Evolutionary conservation across 2,888 invertebrate genomes (phyloP).

Genomic region (Synergus umbraculus): DNA sequence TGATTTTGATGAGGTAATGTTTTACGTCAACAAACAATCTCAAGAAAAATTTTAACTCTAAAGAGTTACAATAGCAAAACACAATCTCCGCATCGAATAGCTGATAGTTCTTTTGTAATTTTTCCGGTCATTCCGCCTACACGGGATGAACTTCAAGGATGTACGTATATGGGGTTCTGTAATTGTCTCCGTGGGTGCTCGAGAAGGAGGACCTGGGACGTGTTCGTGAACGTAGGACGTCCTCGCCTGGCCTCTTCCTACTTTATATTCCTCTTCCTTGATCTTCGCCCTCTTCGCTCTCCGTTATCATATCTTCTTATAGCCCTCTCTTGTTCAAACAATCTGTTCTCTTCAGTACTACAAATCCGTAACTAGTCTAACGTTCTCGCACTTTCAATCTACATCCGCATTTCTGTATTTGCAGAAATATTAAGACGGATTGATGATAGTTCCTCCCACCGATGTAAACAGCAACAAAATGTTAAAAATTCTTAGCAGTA

Average conservation of each 20-base stretch:
- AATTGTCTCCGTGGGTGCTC: constrained; percentile 63
- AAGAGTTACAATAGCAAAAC: constrained; percentile 37
- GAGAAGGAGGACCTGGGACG: constrained; percentile 48
- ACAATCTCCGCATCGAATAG: constrained; percentile 14
- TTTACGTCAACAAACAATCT: neutral
- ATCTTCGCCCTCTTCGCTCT: constrained; percentile 43
- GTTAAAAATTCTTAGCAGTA: too few species aligned
- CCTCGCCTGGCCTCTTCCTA: constrained; percentile 49
- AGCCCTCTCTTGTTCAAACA: constrained; percentile 20
- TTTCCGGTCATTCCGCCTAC: constrained; percentile 52
- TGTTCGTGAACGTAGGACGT: constrained; percentile 49
- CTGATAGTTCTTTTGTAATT: constrained; percentile 38
- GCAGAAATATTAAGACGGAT: too few species aligned
- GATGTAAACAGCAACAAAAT: too few species aligned
- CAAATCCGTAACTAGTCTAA: neutral
- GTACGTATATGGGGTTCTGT: constrained; percentile 73
- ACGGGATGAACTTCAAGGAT: constrained; percentile 67
- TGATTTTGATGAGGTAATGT: constrained; percentile 30
- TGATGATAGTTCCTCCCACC: too few species aligned
- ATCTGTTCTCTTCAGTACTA: constrained; percentile 32
- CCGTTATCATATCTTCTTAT: constrained; percentile 38
- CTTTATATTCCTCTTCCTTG: constrained; percentile 36
- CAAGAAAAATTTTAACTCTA: neutral
- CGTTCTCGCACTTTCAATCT: too few species aligned
- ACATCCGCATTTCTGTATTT: too few species aligned